Evolutionary conservation across 23 tunicate genomes (phyloP), one percentile per base, ranked within the genome.

Genomic region (Ciona savignyi): DNA sequence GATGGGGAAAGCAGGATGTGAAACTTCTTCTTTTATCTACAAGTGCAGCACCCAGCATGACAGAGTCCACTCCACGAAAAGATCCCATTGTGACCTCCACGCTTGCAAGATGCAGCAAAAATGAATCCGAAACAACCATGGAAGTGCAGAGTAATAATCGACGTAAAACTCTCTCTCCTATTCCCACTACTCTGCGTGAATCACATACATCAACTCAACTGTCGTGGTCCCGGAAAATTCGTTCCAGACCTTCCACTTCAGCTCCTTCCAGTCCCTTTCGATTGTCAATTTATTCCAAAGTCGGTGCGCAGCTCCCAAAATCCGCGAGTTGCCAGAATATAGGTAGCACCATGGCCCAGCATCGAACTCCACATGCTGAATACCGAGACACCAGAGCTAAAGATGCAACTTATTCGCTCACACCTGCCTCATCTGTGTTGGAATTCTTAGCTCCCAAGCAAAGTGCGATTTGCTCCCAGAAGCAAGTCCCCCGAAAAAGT

Each of bases 401-500:
- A 3, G 49, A 70, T 33, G 33, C 30, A 31, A 70, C 74, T 1
- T 70, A 70, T 25, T 33, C 33, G 30, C 27, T 70, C 32, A 70
- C 74, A 27, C 74, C 74, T 21, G 74, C 74, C 1, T 70, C 74
- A 3, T 70, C 74, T 68, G 34, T 28, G n/a, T 29, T 68, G 34
- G 34, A 27, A 27, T 20, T 29, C 35, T 15, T 29, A 4, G 33
- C 72, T 29, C 27, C 72, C 23, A 33, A 70, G 56, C 15, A 9
- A 42, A 42, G 15, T 6, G 56, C 15, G 15, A 15, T 42, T 42
- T 42, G 11, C 15, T 6, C 9, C 15, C 11, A 42, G 15, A 42
- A 42, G 56, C 56, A 42, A 42, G 15, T 42, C 56, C 56, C 56
- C 15, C 56, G 15, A 42, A 42, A 42, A 15, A 6, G 11, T 15